Evolutionary conservation across 2,113 vertebrate species (phyloP), one percentile per base, ranked within the genome.

Genomic region (Nansenia antarctica): DNA sequence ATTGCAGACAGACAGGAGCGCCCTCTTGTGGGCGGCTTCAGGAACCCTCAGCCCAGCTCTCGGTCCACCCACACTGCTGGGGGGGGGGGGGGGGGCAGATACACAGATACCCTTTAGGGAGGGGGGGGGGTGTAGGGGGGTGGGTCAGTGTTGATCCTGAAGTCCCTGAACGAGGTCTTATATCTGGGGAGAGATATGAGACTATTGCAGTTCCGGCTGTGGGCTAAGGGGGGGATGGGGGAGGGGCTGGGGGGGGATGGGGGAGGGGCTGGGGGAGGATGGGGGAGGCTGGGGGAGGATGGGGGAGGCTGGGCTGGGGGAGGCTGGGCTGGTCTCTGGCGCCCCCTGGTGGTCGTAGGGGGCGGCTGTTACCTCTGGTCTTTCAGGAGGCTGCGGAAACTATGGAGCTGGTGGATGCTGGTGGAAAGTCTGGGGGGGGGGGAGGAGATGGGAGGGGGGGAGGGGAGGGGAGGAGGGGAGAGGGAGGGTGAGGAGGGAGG

Each of bases 351-450:
- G 85, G 77, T 53, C 72, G 31, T 20, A 32, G 58, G 0, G 52
- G 65, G 9, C 70, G 34, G 83, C 90, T 85, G 94, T 95, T 96
- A 98, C 95, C 95, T 98, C 1, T 83, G 91, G 42, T 94, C 91
- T 58, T 95, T 92, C 74, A 98, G 52, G 84, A 98, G 91, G 62
- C 88, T 77, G 86, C 96, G 95, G 90, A 98, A 98, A 76, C 89
- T 93, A 86, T 98, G 94, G 64, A 99, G 86, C 71, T 98, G 96
- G 72, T 92, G 92, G 78, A 98, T 95, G 80, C 96, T 99, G 49
- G 95, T 97, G 78, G 96, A 97, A 84, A 99, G 93, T 81, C 97
- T 99, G 81, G 0, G 74, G 81, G 59, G 81, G 83, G 76, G 14
- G 5, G 5, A n/a, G 26, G 32, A 18, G 3, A 54, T 4, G 26